A percentile compares a stretch with the other conserved stretches of the same genome.
These are phyloP conservation scores for Lophotis ruficrista DNA, from an alignment of 2,113 vertebrate species.

Conservation along the genomic window DNA sequence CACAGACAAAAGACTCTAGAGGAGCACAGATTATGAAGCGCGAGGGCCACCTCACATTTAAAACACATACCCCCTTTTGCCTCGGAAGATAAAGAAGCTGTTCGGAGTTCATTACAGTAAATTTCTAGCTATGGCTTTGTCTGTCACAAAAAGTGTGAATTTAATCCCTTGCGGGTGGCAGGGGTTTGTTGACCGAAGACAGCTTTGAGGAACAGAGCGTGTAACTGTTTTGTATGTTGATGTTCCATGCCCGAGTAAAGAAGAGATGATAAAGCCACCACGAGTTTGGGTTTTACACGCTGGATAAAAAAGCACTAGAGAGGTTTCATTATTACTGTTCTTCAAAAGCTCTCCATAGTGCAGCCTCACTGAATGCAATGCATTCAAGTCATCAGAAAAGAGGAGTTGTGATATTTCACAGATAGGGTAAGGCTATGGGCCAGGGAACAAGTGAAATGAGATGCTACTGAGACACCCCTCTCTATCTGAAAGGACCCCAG, in stretches of 20 bases:
- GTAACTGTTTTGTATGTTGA: constrained; percentile 17
- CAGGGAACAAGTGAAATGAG: not conserved
- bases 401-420: constrained; percentile 10
- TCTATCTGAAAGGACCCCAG: not conserved
- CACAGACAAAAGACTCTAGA: not conserved
- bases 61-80: not conserved
- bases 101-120: not conserved
- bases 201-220: constrained; percentile 40
- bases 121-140: not conserved
- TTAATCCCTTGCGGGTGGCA: not conserved
- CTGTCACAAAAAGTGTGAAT: not conserved
- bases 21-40: not conserved
- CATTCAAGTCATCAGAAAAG: not conserved
- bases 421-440: not conserved
- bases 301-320: constrained; percentile 36
- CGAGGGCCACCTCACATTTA: not conserved
- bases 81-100: not conserved
- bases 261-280: not conserved
- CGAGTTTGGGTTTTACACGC: not conserved
- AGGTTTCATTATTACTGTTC: constrained; percentile 19
- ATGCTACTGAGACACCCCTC: not conserved
- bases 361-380: not conserved
- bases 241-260: not conserved
- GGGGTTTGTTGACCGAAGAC: constrained; percentile 24
- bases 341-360: not conserved